A percentile compares a stretch with the other conserved stretches of the same genome.
Conservation (phyloP, 2,888 invertebrate species). For the Anoplius nigerrimus region DNA sequence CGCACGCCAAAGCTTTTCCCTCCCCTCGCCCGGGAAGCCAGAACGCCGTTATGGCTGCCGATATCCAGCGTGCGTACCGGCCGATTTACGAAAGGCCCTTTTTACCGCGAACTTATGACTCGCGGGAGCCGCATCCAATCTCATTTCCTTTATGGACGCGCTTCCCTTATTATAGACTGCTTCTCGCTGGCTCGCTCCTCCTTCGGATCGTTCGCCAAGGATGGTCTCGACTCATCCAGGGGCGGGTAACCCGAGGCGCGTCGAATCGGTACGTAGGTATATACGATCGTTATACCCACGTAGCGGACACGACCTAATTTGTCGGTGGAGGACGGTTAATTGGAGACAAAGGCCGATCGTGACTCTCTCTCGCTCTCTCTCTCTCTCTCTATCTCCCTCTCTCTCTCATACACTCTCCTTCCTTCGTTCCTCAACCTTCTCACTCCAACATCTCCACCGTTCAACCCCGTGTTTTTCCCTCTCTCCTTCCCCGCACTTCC, state of each 20-base stretch:
- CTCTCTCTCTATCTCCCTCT: neutral
- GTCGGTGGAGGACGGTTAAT: slow-evolving; percentile 62
- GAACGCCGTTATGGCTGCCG: no score
- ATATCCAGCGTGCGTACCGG: no score
- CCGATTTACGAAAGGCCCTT: no score
- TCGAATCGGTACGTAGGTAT: slow-evolving; percentile 20
- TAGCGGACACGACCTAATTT: slow-evolving; percentile 60
- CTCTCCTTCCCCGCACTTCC: slow-evolving; percentile 15
- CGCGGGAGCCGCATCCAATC: no score
- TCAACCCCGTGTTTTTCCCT: slow-evolving; percentile 13
- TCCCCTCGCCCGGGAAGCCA: no score
- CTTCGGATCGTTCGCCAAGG: slow-evolving; percentile 12
- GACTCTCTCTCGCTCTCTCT: slow-evolving; percentile 14
- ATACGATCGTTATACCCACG: slow-evolving; percentile 44
- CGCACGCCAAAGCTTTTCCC: no score
- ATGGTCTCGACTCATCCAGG: slow-evolving; percentile 27
- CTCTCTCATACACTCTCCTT: slow-evolving; percentile 23
- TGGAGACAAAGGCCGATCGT: slow-evolving; percentile 56
- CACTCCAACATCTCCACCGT: slow-evolving; percentile 26
- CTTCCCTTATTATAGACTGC: no score
- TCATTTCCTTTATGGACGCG: no score
- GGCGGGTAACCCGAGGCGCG: slow-evolving; percentile 21
- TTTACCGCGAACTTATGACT: no score
- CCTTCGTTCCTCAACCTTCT: slow-evolving; percentile 18
- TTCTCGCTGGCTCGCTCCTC: no score